Evolutionary conservation across 2,113 vertebrate genomes (phyloP).

Genomic region (Gadus macrocephalus): DNA sequence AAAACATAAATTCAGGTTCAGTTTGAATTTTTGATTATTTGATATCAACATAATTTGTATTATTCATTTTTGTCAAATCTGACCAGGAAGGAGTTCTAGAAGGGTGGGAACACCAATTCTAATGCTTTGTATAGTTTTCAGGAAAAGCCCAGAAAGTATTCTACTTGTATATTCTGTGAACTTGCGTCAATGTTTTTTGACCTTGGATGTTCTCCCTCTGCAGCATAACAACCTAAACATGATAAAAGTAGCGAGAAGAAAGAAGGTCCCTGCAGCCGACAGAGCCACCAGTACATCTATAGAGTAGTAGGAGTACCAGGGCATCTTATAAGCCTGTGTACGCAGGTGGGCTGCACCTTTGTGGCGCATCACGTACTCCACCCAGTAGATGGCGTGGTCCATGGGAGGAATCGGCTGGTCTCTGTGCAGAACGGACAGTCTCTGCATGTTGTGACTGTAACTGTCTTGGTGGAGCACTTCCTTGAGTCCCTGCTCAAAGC

Average conservation of each 20-base stretch:
- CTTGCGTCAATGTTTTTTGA: constrained; percentile 36
- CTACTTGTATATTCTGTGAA: too few species aligned
- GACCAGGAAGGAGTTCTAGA: too few species aligned
- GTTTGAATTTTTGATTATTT: too few species aligned
- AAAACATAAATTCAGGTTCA: too few species aligned
- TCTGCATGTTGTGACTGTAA: constrained; percentile 63
- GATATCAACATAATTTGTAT: too few species aligned
- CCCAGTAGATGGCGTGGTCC: constrained; percentile 64
- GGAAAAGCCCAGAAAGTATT: too few species aligned
- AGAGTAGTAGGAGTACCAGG: constrained; percentile 63
- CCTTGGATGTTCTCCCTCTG: constrained; percentile 41
- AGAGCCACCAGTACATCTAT: constrained; percentile 57
- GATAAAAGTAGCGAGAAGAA: constrained; percentile 25
- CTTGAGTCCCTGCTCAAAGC: too few species aligned
- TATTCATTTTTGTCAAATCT: too few species aligned
- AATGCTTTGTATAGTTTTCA: too few species aligned
- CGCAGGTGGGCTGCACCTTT: constrained; percentile 63
- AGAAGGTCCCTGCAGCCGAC: constrained; percentile 5
- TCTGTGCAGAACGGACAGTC: constrained; percentile 56
- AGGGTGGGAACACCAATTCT: too few species aligned
- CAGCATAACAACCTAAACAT: constrained; percentile 49
- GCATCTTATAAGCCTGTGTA: constrained; percentile 60
- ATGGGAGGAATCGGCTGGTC: constrained; percentile 57
- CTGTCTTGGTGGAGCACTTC: too few species aligned
- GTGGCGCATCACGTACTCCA: constrained; percentile 66